Conservation (phyloP, 2,113 vertebrate genomes). For the Coracopsis vasa region DNA sequence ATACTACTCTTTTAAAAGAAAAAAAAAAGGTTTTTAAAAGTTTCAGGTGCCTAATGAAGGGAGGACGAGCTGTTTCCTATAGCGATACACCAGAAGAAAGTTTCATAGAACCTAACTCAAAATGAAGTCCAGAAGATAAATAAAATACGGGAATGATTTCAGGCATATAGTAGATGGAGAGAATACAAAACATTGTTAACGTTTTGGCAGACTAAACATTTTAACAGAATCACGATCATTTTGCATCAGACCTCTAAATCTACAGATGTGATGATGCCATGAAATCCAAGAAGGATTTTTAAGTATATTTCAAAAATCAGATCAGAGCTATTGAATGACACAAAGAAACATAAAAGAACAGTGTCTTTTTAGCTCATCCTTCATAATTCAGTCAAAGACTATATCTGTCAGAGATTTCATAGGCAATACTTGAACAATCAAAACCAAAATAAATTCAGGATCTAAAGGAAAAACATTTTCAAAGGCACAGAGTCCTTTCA, state of each 20-base stretch:
- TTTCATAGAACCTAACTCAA: slow-evolving; percentile 11
- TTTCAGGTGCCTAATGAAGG: not conserved
- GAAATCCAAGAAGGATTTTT: not conserved
- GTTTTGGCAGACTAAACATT: slow-evolving; percentile 7
- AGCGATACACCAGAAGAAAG: not conserved
- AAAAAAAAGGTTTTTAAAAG: not conserved
- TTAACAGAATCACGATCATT: slow-evolving; percentile 20
- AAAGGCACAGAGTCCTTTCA: not conserved
- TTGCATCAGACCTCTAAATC: slow-evolving; percentile 19
- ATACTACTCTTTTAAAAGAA: not conserved
- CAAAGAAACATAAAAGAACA: not conserved
- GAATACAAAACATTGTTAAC: slow-evolving; percentile 19
- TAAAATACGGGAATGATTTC: slow-evolving; percentile 31
- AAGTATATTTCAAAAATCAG: not conserved
- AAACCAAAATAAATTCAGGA: not conserved
- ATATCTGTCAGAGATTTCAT: not conserved
- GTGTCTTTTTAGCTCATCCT: not conserved
- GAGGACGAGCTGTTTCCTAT: not conserved
- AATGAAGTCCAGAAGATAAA: slow-evolving; percentile 34
- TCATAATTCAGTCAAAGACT: not conserved
- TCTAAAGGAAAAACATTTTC: not conserved
- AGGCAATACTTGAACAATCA: not conserved
- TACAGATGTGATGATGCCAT: not conserved
- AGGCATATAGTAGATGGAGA: slow-evolving; percentile 38
- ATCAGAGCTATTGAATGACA: not conserved